Evolutionary conservation across 2,797 vertebrate genomes (phyloP).

Genomic region (Enteromius afrohamiltoni): DNA sequence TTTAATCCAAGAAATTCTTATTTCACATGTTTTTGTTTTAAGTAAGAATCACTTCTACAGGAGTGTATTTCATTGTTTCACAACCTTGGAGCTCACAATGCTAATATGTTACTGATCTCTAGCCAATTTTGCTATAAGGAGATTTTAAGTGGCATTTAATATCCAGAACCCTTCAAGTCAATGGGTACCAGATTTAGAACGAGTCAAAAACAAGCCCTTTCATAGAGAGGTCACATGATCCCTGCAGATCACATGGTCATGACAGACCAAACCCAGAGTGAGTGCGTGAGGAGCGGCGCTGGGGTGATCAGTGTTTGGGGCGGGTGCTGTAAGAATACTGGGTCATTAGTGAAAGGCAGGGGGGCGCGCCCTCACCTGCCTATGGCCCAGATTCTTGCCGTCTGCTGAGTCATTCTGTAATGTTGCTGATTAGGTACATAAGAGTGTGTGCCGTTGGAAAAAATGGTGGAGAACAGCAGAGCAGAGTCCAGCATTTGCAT

Average conservation of each 20-base stretch:
- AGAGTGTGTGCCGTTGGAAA: neutral
- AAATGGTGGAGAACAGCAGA: slow-evolving; percentile 43
- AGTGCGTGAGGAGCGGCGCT: slow-evolving; percentile 9
- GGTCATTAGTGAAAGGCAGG: neutral
- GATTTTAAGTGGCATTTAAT: neutral
- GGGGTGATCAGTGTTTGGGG: slow-evolving; percentile 42
- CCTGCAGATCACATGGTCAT: slow-evolving; percentile 49
- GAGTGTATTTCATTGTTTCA: neutral
- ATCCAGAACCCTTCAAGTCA: neutral
- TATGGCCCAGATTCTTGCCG: slow-evolving; percentile 30
- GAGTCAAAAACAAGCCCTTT: slow-evolving; percentile 27
- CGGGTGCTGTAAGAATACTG: slow-evolving; percentile 24
- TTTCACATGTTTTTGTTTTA: neutral
- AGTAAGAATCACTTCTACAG: neutral
- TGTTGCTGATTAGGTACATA: neutral
- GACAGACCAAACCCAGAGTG: slow-evolving; percentile 51
- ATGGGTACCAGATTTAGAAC: neutral
- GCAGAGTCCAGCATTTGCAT: slow-evolving; percentile 39
- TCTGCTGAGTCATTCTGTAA: slow-evolving; percentile 35
- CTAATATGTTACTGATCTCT: neutral
- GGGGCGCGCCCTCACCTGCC: neutral
- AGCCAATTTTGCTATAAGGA: neutral
- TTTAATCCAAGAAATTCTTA: neutral
- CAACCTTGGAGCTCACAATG: neutral
- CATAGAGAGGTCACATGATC: slow-evolving; percentile 60